These are phyloP conservation scores for Dasyornis broadbenti DNA, from an alignment of 2,113 vertebrate genomes.

Conservation along the genomic window DNA sequence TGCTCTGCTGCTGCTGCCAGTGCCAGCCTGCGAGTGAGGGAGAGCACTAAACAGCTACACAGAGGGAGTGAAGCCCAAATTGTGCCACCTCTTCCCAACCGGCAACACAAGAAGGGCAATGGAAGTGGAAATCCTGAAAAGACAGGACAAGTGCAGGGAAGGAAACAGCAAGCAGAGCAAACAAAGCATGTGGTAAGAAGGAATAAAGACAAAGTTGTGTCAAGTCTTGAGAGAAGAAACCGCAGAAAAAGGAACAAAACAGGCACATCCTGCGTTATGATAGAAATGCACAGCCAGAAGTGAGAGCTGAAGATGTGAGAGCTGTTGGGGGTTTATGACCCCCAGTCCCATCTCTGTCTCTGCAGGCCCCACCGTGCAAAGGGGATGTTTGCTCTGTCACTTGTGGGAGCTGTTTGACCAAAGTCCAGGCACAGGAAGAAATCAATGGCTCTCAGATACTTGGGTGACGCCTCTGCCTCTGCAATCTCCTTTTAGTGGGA, in stretches of 20 bases:
- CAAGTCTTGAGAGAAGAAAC: neutral
- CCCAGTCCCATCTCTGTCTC: neutral
- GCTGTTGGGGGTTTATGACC: neutral
- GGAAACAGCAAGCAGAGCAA: neutral
- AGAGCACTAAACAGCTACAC: neutral
- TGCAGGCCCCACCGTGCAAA: fast-evolving
- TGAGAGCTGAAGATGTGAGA: neutral
- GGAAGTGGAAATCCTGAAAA: neutral
- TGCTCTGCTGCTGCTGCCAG: neutral
- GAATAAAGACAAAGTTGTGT: neutral
- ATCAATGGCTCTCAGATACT: fast-evolving
- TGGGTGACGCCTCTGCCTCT: neutral
- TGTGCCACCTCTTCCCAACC: neutral
- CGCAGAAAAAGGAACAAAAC: neutral
- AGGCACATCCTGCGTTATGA: neutral
- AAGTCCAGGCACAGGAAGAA: neutral
- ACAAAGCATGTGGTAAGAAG: neutral
- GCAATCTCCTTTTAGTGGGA: neutral
- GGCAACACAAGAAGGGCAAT: neutral
- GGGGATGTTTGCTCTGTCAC: neutral
- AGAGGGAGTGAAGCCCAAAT: neutral
- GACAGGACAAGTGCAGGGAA: fast-evolving
- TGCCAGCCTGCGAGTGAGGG: neutral
- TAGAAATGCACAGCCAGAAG: neutral
- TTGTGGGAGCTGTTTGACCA: neutral